These are phyloP conservation scores for Acanthacorydalis orientalis DNA, from an alignment of 2,888 invertebrate species.

Conservation along the genomic window DNA sequence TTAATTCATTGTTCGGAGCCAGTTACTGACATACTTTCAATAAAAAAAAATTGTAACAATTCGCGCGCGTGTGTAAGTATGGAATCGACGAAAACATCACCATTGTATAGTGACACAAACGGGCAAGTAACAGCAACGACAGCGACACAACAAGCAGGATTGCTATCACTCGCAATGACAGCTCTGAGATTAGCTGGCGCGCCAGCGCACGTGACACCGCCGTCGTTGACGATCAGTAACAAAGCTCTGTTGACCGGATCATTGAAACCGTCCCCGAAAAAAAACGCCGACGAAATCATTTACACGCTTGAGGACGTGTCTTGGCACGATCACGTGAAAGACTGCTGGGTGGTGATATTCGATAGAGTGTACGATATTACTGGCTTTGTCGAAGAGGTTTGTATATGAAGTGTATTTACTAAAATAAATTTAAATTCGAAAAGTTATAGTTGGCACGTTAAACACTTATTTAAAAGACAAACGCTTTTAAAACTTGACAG, in stretches of 20 bases:
- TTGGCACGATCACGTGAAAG: slow-evolving; percentile 49
- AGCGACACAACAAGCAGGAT: slow-evolving; percentile 13
- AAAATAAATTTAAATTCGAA: background rate
- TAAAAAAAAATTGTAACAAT: no score
- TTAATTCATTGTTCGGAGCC: no score
- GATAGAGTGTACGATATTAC: slow-evolving; percentile 76
- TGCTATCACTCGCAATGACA: slow-evolving; percentile 32
- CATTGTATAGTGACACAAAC: no score
- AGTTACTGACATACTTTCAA: no score
- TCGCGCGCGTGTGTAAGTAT: no score
- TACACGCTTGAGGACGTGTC: slow-evolving; percentile 61
- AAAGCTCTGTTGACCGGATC: background rate
- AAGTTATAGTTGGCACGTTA: no score
- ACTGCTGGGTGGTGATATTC: slow-evolving; percentile 78
- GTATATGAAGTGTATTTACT: background rate
- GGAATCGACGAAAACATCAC: no score
- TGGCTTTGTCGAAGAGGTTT: slow-evolving; percentile 51
- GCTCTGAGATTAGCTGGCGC: slow-evolving; percentile 31
- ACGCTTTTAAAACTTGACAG: no score
- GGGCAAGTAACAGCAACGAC: slow-evolving; percentile 15
- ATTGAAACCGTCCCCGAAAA: background rate
- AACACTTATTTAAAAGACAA: no score
- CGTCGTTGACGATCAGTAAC: background rate
- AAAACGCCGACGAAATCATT: slow-evolving; percentile 23
- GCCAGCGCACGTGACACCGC: slow-evolving; percentile 15